A percentile compares a stretch with the other conserved stretches of the same genome.
Evolutionary conservation across 2,113 vertebrate species (phyloP).

Genomic region (Pangasianodon gigas): DNA sequence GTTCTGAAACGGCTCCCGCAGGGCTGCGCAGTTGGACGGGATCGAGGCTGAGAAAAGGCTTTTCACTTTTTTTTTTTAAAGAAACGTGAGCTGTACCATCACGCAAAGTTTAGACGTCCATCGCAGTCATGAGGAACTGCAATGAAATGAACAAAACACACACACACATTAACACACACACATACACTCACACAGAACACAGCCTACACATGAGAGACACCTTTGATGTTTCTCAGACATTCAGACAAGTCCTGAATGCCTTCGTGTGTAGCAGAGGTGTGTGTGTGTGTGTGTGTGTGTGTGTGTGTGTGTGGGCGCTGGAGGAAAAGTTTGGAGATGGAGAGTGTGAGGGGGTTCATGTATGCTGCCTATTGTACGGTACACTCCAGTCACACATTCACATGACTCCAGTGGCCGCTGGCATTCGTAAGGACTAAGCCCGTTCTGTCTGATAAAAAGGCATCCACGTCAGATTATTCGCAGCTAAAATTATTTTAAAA

Average conservation of each 20-base stretch:
- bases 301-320: conserved; percentile 2
- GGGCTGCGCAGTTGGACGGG: conserved; percentile 4
- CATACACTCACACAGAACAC: conserved; percentile 24
- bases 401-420: conserved; percentile 23
- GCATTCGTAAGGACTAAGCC: conserved; percentile 5
- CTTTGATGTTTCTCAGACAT: conserved; percentile 48
- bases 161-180: not conserved
- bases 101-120: not conserved
- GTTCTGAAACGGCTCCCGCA: conserved; percentile 24
- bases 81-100: not conserved
- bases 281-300: conserved; percentile 11
- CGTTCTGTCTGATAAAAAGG: not conserved
- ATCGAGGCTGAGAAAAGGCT: not conserved
- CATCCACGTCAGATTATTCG: not conserved
- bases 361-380: conserved; percentile 9
- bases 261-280: conserved; percentile 10
- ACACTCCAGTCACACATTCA: conserved; percentile 31
- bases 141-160: not conserved
- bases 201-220: conserved; percentile 32
- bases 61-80: not conserved
- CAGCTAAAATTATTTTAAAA: not conserved
- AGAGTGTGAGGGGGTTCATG: conserved; percentile 4
- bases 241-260: conserved; percentile 11
- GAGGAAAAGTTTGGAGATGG: not conserved
- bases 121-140: not conserved